Evolutionary conservation across 2,113 vertebrate species (phyloP).

Genomic region (Vulpes vulpes): DNA sequence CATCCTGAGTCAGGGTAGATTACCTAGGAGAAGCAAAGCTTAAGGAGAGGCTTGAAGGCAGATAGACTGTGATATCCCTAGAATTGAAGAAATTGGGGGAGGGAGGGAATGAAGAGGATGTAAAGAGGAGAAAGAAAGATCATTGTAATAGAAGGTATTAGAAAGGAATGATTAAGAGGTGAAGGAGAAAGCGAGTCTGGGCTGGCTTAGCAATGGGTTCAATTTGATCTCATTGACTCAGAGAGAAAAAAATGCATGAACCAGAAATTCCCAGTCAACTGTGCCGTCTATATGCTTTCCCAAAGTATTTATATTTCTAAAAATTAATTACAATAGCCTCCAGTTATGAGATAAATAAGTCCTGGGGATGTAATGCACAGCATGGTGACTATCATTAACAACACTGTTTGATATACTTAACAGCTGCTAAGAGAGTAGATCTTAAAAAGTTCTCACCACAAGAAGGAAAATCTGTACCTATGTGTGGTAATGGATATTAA

Average conservation of each 20-base stretch:
- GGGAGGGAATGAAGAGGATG: conserved; percentile 2
- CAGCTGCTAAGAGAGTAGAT: not conserved
- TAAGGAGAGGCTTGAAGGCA: not conserved
- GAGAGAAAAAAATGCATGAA: not conserved
- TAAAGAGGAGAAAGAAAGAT: not conserved
- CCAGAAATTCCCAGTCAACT: not conserved
- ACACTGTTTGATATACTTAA: not conserved
- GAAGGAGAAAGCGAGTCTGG: not conserved
- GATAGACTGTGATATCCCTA: not conserved
- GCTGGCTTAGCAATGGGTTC: not conserved
- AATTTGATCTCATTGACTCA: conserved; percentile 14
- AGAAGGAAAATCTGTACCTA: not conserved
- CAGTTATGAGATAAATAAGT: not conserved
- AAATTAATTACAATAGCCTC: not conserved
- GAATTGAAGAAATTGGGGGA: conserved; percentile 47
- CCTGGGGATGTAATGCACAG: not conserved
- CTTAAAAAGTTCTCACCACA: not conserved
- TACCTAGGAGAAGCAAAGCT: conserved; percentile 33
- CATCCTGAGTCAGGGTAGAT: not conserved
- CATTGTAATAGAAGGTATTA: not conserved
- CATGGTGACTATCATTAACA: not conserved
- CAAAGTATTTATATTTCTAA: conserved; percentile 7
- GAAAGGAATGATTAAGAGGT: not conserved
- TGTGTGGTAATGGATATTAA: not conserved
- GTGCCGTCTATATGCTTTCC: not conserved